These are phyloP conservation scores for Idaea straminata DNA, from an alignment of 2,888 invertebrate species.

Conservation along the genomic window DNA sequence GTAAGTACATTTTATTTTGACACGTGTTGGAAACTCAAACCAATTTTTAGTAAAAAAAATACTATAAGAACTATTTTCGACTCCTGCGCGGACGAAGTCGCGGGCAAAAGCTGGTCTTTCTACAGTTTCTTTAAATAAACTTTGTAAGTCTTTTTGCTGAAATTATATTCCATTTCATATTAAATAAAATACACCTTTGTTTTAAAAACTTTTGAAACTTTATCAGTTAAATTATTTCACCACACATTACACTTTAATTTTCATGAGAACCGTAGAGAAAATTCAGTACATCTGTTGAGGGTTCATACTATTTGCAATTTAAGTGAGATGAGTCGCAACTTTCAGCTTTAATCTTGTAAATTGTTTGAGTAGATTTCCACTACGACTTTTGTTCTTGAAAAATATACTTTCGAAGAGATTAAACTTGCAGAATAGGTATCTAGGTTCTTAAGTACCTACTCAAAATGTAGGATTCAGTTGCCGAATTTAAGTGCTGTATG, in stretches of 20 bases:
- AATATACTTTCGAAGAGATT: neutral
- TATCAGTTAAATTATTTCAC: neutral
- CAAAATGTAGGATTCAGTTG: neutral
- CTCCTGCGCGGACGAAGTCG: no score
- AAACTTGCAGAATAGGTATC: neutral
- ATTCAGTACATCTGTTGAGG: neutral
- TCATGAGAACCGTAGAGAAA: neutral
- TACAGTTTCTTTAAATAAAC: no score
- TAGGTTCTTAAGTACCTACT: neutral
- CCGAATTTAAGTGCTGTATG: neutral
- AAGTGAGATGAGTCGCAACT: conserved; percentile 1
- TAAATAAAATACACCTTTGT: no score
- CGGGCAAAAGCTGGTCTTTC: no score
- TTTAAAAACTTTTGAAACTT: neutral
- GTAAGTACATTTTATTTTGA: no score
- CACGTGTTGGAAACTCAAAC: no score
- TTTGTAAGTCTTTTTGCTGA: no score
- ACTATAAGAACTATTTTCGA: no score
- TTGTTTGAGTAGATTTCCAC: neutral
- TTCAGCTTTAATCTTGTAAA: neutral
- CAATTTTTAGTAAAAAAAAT: no score
- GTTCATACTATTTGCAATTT: neutral
- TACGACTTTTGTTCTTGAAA: neutral
- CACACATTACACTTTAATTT: conserved; percentile 1
- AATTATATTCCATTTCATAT: no score